Evolutionary conservation across 2,888 invertebrate genomes (phyloP).

Genomic region (Trichopria drosophilae): DNA sequence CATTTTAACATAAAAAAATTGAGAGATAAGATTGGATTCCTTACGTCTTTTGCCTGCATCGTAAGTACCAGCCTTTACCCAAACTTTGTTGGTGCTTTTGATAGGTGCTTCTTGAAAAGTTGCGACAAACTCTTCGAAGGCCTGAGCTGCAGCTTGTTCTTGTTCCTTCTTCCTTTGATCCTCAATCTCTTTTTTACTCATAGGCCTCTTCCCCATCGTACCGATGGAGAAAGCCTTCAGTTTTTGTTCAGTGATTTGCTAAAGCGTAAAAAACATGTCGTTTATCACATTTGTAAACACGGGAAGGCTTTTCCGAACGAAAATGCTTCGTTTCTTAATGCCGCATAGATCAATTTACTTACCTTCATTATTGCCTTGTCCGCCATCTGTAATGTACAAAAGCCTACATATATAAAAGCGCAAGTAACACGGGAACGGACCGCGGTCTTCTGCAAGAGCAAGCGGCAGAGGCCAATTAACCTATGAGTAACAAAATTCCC

Average conservation of each 20-base stretch:
- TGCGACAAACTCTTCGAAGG: constrained; percentile 96
- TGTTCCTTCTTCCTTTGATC: constrained; percentile 86
- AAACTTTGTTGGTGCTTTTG: constrained; percentile 80
- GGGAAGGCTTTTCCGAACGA: not conserved
- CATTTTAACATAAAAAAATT: too few relatives aligned
- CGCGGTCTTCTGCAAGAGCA: too few relatives aligned
- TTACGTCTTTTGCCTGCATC: constrained; percentile 91
- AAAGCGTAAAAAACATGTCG: constrained; percentile 13
- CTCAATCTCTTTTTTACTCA: constrained; percentile 83
- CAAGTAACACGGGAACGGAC: too few relatives aligned
- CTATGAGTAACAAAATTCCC: too few relatives aligned
- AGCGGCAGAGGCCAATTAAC: too few relatives aligned
- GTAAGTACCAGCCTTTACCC: constrained; percentile 97
- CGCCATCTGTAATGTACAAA: constrained; percentile 44
- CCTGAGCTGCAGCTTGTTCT: constrained; percentile 90
- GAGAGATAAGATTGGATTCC: too few relatives aligned
- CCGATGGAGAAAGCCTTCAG: constrained; percentile 76
- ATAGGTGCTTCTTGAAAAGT: constrained; percentile 89
- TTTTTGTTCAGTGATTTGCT: constrained; percentile 73
- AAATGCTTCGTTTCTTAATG: constrained; percentile 2
- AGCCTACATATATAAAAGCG: constrained; percentile 22
- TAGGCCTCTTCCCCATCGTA: constrained; percentile 71
- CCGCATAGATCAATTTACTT: constrained; percentile 20
- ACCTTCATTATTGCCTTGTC: constrained; percentile 57
- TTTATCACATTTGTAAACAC: not conserved